Evolutionary conservation across 2,797 vertebrate genomes (phyloP).

Genomic region (Anas capensis): DNA sequence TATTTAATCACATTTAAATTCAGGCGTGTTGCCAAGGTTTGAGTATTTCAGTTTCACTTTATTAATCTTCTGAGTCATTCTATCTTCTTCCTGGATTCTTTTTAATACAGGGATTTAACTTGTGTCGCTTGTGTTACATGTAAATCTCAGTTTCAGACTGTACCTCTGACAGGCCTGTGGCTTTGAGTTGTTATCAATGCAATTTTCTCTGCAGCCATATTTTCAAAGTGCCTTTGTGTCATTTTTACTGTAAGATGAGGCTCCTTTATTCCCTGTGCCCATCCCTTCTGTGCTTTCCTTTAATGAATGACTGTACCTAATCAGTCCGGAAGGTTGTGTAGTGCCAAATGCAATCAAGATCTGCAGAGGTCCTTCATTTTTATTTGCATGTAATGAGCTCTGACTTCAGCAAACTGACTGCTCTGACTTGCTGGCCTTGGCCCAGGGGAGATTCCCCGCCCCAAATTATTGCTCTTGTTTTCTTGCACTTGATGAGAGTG

Average conservation of each 20-base stretch:
- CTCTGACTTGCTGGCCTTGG: background rate
- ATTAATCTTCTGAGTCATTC: background rate
- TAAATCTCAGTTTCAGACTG: background rate
- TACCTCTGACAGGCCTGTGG: background rate
- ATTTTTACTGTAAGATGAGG: background rate
- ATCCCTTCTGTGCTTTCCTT: background rate
- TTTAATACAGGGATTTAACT: background rate
- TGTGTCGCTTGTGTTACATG: background rate
- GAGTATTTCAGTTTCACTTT: background rate
- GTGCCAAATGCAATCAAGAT: background rate
- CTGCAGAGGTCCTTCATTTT: background rate
- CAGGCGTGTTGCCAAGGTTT: background rate
- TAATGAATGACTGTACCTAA: background rate
- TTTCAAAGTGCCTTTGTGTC: background rate
- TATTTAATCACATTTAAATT: constrained; percentile 2
- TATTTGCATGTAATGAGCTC: background rate
- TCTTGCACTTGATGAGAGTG: background rate
- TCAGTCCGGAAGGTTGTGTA: background rate
- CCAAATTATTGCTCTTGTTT: constrained; percentile 6
- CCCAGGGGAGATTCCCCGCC: background rate
- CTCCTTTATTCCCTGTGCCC: background rate
- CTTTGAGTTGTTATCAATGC: background rate
- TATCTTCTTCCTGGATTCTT: background rate
- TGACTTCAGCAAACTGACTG: background rate
- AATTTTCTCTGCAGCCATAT: background rate